Percentiles rank a stretch among this genome's conserved stretches.
Conservation (phyloP, 2,888 invertebrate species). For the Epinotia bilunana region DNA sequence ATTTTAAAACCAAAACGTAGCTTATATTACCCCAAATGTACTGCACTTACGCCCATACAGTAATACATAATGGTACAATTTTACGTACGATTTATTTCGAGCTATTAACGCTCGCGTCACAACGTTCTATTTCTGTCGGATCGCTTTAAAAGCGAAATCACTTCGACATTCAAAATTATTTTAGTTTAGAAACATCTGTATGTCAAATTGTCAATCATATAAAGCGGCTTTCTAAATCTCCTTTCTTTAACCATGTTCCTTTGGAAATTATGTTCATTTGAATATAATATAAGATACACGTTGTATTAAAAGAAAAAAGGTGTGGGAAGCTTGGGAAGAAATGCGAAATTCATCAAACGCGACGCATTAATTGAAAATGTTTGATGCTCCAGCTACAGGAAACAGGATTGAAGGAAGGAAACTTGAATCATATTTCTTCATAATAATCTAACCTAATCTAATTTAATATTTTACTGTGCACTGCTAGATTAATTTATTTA, state of each 20-base stretch:
- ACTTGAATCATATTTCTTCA: too few species aligned
- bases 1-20: neutral
- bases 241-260: neutral
- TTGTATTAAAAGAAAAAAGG: neutral
- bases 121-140: conserved; percentile 22
- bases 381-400: neutral
- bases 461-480: too few species aligned
- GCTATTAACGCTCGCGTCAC: conserved; percentile 17
- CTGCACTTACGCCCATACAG: neutral
- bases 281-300: neutral
- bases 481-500: too few species aligned
- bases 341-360: conserved; percentile 3
- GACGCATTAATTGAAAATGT: neutral
- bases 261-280: neutral
- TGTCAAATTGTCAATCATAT: conserved; percentile 43
- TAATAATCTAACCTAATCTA: too few species aligned
- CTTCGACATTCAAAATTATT: conserved; percentile 12
- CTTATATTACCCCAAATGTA: neutral
- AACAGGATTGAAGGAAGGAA: too few species aligned
- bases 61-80: neutral
- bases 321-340: neutral
- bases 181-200: conserved; percentile 29
- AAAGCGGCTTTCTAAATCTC: conserved; percentile 16
- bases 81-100: conserved; percentile 20
- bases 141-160: conserved; percentile 11